phyloP scores from a whole-genome alignment of 37 sponge, comb jelly and placozoan genomes.

The Ianthella basta region DNA sequence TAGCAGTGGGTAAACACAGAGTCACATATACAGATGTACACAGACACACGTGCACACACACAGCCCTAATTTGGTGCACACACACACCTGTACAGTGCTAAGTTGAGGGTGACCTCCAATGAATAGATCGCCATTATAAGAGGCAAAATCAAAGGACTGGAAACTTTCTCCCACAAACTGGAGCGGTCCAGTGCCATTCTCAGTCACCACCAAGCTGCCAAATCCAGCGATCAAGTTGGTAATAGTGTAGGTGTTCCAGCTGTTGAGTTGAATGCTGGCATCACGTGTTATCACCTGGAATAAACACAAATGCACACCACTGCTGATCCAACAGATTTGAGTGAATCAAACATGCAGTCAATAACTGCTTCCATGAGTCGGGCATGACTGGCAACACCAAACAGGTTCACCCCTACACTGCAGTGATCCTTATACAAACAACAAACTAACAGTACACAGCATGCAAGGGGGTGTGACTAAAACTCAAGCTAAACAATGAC shows the following conservation, averaged over 20 bases:
- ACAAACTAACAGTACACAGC: neutral
- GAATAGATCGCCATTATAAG: constrained; percentile 52
- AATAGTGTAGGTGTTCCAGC: constrained; percentile 55
- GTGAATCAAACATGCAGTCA: too few species aligned
- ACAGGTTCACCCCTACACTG: too few species aligned
- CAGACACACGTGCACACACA: constrained; percentile 18
- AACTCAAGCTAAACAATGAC: neutral
- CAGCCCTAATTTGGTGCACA: neutral
- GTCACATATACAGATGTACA: neutral
- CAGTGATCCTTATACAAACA: too few species aligned
- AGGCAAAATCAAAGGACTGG: constrained; percentile 27
- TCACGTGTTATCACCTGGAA: neutral
- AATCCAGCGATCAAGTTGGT: constrained; percentile 29
- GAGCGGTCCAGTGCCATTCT: constrained; percentile 25
- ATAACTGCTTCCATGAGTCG: too few species aligned
- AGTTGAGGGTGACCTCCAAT: constrained; percentile 64
- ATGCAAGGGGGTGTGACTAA: neutral
- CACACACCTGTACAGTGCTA: constrained; percentile 13
- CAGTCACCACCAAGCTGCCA: constrained; percentile 6
- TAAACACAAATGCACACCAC: neutral
- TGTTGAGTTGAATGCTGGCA: constrained; percentile 11
- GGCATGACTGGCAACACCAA: too few species aligned
- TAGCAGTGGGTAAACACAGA: too few species aligned
- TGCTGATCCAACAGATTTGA: neutral
- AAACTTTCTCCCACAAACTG: constrained; percentile 11